phyloP scores from a whole-genome alignment of 1,140 invertebrate genomes.

The Hylaeus volcanicus region DNA sequence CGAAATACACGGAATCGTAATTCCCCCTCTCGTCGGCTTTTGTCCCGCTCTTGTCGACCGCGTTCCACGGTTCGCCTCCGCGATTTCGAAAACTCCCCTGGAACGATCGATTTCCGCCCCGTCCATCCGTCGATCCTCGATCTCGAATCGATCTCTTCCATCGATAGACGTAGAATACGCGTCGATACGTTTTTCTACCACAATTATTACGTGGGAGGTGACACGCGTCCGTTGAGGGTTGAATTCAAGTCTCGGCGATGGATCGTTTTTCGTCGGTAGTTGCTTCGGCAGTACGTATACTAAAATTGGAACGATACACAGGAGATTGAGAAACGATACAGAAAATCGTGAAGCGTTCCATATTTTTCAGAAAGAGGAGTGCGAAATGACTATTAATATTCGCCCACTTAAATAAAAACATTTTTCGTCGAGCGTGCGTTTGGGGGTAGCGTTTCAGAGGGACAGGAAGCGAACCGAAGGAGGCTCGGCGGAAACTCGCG shows the following conservation, averaged over 20 bases:
- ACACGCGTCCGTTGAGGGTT: too few relatives aligned
- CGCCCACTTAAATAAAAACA: not conserved
- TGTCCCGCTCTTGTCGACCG: not conserved
- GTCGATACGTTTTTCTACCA: too few relatives aligned
- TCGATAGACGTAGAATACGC: too few relatives aligned
- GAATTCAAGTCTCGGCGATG: too few relatives aligned
- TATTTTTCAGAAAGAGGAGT: too few relatives aligned
- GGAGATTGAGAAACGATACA: too few relatives aligned
- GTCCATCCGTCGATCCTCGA: not conserved
- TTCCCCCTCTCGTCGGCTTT: constrained; percentile 44
- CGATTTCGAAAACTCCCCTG: not conserved
- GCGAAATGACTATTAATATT: too few relatives aligned
- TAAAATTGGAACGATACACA: too few relatives aligned
- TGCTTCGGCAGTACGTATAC: too few relatives aligned
- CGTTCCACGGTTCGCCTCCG: not conserved
- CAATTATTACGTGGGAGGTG: too few relatives aligned
- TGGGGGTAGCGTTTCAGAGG: not conserved
- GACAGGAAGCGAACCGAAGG: not conserved
- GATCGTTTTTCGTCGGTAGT: too few relatives aligned
- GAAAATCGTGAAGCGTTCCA: too few relatives aligned
- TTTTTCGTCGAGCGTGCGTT: not conserved
- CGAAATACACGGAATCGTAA: constrained; percentile 61
- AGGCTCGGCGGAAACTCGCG: not conserved
- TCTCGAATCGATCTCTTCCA: not conserved
- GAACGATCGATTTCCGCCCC: not conserved